Percentiles rank a stretch among this genome's conserved stretches.
Conservation (phyloP, 2,888 invertebrate genomes). For the Mimachlamys varia region DNA sequence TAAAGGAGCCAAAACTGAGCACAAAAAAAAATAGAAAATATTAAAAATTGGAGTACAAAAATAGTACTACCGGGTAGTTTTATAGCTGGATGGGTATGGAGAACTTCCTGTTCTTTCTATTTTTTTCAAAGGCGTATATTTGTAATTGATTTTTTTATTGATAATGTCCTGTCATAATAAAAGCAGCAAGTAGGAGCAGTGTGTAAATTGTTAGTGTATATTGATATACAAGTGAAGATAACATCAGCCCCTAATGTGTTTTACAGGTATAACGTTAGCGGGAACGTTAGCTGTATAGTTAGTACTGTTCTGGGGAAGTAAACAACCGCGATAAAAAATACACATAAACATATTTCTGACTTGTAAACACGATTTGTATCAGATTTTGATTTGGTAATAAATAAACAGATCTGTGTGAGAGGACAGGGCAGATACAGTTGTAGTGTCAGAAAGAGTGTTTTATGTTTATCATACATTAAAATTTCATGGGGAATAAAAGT, state of each 20-base stretch:
- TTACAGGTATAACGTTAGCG: not conserved
- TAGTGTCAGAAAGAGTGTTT: no score
- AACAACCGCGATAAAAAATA: not conserved
- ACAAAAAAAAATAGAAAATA: no score
- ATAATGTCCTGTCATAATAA: not conserved
- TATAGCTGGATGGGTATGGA: not conserved
- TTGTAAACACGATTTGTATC: not conserved
- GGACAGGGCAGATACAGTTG: not conserved
- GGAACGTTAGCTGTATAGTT: no score
- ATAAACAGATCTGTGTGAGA: not conserved
- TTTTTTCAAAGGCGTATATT: not conserved
- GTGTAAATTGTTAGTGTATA: not conserved
- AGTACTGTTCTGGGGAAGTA: not conserved
- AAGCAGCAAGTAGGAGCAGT: not conserved
- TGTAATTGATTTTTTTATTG: not conserved
- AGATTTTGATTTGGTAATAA: not conserved
- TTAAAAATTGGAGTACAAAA: no score
- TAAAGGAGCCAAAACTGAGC: no score
- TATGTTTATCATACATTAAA: no score
- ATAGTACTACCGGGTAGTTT: no score
- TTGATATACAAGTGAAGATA: no score
- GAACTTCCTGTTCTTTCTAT: not conserved
- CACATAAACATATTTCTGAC: not conserved
- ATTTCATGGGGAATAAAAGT: no score
- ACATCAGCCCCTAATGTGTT: not conserved